Evolutionary conservation across 2,113 vertebrate genomes (phyloP).

Genomic region (Strix aluco): DNA sequence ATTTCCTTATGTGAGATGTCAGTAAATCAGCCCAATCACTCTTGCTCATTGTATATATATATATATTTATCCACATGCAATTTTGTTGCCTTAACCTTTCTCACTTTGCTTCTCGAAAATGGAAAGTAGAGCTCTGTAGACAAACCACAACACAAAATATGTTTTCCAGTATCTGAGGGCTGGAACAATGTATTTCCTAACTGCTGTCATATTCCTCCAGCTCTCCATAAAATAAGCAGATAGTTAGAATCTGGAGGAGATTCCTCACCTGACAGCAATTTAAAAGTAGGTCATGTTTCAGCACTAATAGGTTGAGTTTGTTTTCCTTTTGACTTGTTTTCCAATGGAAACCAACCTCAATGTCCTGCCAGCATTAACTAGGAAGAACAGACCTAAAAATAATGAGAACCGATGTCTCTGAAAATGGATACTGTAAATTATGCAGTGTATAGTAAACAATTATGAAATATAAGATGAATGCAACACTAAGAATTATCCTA

Average conservation of each 20-base stretch:
- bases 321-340: slow-evolving; percentile 57
- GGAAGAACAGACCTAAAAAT: slow-evolving; percentile 42
- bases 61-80: not conserved
- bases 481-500: not conserved
- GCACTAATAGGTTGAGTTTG: slow-evolving; percentile 21
- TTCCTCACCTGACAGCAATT: slow-evolving; percentile 61
- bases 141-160: not conserved
- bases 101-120: not conserved
- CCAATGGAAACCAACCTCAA: slow-evolving; percentile 35
- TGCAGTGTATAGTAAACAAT: not conserved
- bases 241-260: slow-evolving; percentile 44
- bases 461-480: not conserved
- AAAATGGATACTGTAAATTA: not conserved
- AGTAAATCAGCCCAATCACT: not conserved
- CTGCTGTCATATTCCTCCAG: not conserved
- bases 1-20: not conserved
- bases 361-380: slow-evolving; percentile 48
- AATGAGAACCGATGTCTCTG: not conserved
- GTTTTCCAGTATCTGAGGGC: slow-evolving; percentile 9
- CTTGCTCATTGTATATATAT: not conserved
- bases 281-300: slow-evolving; percentile 59
- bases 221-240: not conserved
- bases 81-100: not conserved
- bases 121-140: not conserved
- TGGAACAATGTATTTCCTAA: slow-evolving; percentile 25